A percentile compares a stretch with the other conserved stretches of the same genome.
These are phyloP conservation scores for Plusia festucae DNA, from an alignment of 2,888 invertebrate genomes.

Conservation along the genomic window DNA sequence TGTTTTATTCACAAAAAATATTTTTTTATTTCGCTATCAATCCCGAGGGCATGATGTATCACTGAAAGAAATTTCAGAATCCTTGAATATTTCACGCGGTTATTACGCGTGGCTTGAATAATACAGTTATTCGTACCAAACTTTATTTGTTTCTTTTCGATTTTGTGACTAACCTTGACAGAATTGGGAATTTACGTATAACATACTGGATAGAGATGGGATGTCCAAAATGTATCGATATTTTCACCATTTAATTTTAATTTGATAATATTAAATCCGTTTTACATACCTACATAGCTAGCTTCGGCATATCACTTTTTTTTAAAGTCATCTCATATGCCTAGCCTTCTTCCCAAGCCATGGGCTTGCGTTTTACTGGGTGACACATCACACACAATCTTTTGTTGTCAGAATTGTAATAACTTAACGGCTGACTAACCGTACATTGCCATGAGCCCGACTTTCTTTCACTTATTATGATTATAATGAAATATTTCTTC, in stretches of 20 bases:
- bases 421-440: too few relatives aligned
- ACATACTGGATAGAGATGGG: background rate
- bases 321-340: too few relatives aligned
- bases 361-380: too few relatives aligned
- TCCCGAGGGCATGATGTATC: slow-evolving; percentile 22
- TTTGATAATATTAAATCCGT: too few relatives aligned
- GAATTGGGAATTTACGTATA: background rate
- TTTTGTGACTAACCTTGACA: slow-evolving; percentile 14
- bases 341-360: too few relatives aligned
- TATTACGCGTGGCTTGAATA: slow-evolving; percentile 25
- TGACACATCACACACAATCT: too few relatives aligned
- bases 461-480: too few relatives aligned
- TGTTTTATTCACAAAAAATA: slow-evolving; percentile 20
- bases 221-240: background rate
- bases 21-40: slow-evolving; percentile 10
- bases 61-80: slow-evolving; percentile 13
- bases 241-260: background rate
- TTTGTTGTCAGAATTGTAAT: too few relatives aligned
- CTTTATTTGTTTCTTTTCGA: slow-evolving; percentile 19
- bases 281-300: too few relatives aligned
- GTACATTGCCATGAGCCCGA: too few relatives aligned
- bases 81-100: background rate
- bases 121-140: slow-evolving; percentile 29
- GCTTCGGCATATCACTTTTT: too few relatives aligned
- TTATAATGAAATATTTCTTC: too few relatives aligned